Base-by-base conservation (phyloP, 2,113 vertebrate species). In the Zootoca vivipara region DNA sequence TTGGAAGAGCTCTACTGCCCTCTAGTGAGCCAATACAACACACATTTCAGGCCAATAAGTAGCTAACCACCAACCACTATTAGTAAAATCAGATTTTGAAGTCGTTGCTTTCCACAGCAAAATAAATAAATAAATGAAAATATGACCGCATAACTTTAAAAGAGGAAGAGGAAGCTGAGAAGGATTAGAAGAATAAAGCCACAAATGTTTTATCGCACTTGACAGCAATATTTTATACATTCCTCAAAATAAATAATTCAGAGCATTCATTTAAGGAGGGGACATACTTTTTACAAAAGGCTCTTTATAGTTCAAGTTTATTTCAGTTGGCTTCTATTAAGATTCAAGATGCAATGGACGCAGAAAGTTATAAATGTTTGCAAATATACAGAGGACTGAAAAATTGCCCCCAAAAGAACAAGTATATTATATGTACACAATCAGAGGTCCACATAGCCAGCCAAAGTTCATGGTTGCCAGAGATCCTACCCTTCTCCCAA, bases 1-100 rank as follows among this genome's bases (percentile, higher is more conserved):
- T 33, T 87, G 72, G 94, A 95, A 97, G 96, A 89, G 58, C 93
- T 92, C 92, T 96, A 94, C 93, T 97, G 97, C 96, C 97, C 96
- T 90, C 97, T 97, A 94, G 93, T 74, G 97, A 95, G 33, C 2
- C 42, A 90, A 72, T n/a, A 40, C 24, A 81, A 52, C 86, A 73
- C 30, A 62, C 30, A 81, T 75, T 35, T 30, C 1, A 33, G 10
- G 20, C 33, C 82, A 81, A 1, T n/a, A 7, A 0, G 67, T 69
- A 82, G 72, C 56, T 16, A 87, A 20, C 33, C 75, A 69, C 35
- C 69, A 33, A n/a, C 38, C 28, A 58, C 46, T 40, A 33, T 74
- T 62, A 38, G 7, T 35, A 62, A 86, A 70, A 26, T 6, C 33
- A 33, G 20, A 58, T 38, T 7, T 73, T 52, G 72, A 82, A 52